Evolutionary conservation across 2,888 invertebrate species (phyloP).

Genomic region (Laothoe populi): DNA sequence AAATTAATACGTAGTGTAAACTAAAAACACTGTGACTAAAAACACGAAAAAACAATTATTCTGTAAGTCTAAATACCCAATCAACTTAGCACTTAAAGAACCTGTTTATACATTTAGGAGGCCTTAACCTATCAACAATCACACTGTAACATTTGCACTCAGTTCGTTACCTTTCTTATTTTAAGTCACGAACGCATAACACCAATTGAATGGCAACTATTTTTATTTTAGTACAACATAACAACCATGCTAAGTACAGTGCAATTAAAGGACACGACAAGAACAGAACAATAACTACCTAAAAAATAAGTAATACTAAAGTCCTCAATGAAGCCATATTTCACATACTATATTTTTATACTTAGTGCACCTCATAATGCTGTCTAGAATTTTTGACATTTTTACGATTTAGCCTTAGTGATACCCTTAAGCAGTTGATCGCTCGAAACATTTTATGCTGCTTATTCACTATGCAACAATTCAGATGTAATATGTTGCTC

Average conservation of each 20-base stretch:
- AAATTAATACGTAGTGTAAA: background rate
- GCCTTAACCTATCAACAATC: conserved; percentile 23
- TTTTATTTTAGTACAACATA: background rate
- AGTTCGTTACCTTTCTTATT: conserved; percentile 16
- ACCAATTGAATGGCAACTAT: background rate
- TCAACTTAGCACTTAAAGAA: conserved; percentile 12
- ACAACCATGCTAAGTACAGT: background rate
- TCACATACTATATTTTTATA: too few species aligned
- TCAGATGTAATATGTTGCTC: too few species aligned
- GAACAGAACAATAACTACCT: too few species aligned
- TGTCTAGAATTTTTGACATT: too few species aligned
- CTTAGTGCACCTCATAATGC: too few species aligned
- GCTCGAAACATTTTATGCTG: too few species aligned
- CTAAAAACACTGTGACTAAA: background rate
- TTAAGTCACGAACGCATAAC: conserved; percentile 9
- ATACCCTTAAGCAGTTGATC: too few species aligned
- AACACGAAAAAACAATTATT: conserved; percentile 7
- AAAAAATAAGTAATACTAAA: too few species aligned
- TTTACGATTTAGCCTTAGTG: too few species aligned
- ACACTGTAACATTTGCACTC: conserved; percentile 19
- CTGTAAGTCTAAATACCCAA: background rate
- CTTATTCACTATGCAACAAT: background rate
- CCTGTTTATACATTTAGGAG: background rate
- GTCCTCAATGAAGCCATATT: too few species aligned
- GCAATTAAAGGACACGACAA: too few species aligned